Evolutionary conservation across 2,113 vertebrate species (phyloP), one percentile per base, ranked within the genome.

Genomic region (Ciconia boyciana): DNA sequence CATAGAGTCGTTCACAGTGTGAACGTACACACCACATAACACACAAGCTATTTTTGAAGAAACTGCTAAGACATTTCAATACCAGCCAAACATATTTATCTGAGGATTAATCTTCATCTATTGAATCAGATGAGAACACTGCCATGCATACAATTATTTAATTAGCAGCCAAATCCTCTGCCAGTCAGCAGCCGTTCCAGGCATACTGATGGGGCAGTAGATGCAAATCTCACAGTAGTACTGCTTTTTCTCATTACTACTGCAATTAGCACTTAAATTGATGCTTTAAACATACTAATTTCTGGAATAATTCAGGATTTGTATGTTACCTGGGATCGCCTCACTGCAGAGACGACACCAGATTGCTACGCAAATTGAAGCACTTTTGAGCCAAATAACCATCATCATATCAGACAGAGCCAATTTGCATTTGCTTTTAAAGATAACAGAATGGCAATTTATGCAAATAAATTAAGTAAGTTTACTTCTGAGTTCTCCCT

Each of bases 101-200:
- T 98, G 99, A 99, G 99, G 99, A 99, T 99, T 99, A 99, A 99
- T 98, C 98, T 99, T 99, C 98, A 98, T 99, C 98, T 98, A 98
- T 98, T 98, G 98, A 99, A 99, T 99, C 98, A 99, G 99, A 98
- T 98, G 97, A 98, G 98, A 98, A 99, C 98, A 98, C 98, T 98
- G 97, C 98, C 98, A 98, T 98, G 99, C 99, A 99, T 99, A 99
- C 99, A 99, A 99, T 99, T 99, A 99, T 99, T 99, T 99, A 99
- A 99, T 99, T 99, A 99, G 98, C 98, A 98, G 97, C 98, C 97
- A 98, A 98, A 98, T 98, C 98, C 98, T 98, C 97, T 98, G 97
- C 98, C 98, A 98, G 98, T 98, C 98, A 98, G 98, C 98, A 98
- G 98, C 97, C 98, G 97, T 98, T 98, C 97, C 98, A 96, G 97